Conservation (phyloP, 2,113 vertebrate species). For the Cnemophilus loriae region DNA sequence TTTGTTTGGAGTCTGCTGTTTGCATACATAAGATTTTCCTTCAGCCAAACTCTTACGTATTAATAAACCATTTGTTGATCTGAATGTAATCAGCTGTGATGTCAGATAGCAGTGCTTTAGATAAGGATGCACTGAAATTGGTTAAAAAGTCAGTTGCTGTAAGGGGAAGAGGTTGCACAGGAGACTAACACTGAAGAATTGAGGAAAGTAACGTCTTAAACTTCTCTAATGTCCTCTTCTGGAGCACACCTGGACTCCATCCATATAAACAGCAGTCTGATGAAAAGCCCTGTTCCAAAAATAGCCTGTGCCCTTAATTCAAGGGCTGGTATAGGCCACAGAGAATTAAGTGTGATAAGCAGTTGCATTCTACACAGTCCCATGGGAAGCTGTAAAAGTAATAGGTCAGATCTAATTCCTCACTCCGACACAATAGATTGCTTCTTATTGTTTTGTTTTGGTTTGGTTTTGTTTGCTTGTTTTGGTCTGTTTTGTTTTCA, state of each 20-base stretch:
- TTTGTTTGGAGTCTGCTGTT: not conserved
- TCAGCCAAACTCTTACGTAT: not conserved
- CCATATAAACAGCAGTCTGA: not conserved
- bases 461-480: not conserved
- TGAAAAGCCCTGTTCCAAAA: not conserved
- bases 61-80: not conserved
- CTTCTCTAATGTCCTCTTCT: not conserved
- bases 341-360: not conserved
- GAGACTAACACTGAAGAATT: not conserved
- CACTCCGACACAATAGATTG: not conserved
- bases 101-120: not conserved
- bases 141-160: not conserved
- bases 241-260: not conserved
- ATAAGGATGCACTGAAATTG: not conserved
- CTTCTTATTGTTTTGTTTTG: not conserved
- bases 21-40: not conserved
- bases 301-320: not conserved
- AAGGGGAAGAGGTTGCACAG: not conserved
- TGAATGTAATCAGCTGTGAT: not conserved
- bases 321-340: not conserved
- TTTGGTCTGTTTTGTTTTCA: not conserved
- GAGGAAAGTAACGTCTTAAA: not conserved
- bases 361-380: not conserved
- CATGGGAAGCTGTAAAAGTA: not conserved
- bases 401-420: not conserved